A percentile compares a stretch with the other conserved stretches of the same genome.
These are phyloP conservation scores for Chauna torquata DNA, from an alignment of 2,113 vertebrate genomes.

Conservation along the genomic window DNA sequence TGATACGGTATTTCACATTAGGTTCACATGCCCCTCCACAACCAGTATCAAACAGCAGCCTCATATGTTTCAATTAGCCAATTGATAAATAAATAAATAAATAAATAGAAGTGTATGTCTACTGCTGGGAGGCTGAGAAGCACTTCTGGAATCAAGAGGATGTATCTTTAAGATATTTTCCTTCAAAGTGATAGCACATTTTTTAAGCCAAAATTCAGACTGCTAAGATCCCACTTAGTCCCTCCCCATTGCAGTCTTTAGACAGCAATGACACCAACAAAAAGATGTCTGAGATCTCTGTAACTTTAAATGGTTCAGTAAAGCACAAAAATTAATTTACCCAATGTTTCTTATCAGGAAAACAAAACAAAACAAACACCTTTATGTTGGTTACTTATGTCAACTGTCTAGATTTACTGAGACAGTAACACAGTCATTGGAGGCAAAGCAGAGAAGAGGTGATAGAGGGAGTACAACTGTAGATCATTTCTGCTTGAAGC, in stretches of 20 bases:
- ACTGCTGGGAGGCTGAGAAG: not conserved
- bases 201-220: not conserved
- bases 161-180: not conserved
- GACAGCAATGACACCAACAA: not conserved
- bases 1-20: not conserved
- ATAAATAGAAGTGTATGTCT: too few species aligned
- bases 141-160: not conserved
- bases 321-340: not conserved
- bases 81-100: too few species aligned
- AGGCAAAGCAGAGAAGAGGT: not conserved
- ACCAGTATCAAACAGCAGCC: not conserved
- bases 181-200: not conserved
- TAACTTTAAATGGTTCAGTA: not conserved
- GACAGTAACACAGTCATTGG: not conserved
- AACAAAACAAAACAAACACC: not conserved
- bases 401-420: not conserved
- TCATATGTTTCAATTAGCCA: too few species aligned
- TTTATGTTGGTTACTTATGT: not conserved
- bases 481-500: not conserved
- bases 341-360: not conserved
- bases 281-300: not conserved
- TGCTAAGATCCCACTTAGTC: too few species aligned
- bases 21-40: not conserved
- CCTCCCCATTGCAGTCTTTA: too few species aligned
- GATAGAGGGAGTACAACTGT: not conserved